phyloP scores from a whole-genome alignment of 92 coral and sea anemone genomes.

The Desmophyllum pertusum region DNA sequence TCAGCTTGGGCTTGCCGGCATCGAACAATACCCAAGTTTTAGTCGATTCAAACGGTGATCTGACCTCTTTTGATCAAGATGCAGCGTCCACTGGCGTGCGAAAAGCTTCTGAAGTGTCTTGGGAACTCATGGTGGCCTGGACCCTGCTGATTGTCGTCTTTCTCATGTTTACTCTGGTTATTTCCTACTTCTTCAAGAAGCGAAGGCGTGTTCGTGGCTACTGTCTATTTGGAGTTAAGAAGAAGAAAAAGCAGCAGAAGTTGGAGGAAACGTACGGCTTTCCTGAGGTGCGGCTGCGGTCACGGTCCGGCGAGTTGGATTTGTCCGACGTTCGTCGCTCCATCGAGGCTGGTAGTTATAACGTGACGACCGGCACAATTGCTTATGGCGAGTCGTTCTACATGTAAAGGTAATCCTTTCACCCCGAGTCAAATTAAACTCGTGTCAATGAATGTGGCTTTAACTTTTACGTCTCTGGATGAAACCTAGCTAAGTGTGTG shows the following conservation, averaged over 20 bases:
- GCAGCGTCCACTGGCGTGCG: background rate
- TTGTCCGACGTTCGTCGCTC: conserved; percentile 21
- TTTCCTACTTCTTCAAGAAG: conserved; percentile 1
- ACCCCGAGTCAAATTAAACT: too few species aligned
- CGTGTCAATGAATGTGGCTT: too few species aligned
- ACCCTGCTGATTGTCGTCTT: background rate
- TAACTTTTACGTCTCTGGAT: too few species aligned
- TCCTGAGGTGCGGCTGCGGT: conserved; percentile 22
- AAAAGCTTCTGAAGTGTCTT: background rate
- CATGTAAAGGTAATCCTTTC: too few species aligned
- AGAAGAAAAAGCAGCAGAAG: background rate
- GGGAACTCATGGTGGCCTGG: conserved; percentile 18
- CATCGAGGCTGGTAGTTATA: conserved; percentile 33
- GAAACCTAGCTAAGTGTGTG: too few species aligned
- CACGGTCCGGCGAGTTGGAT: conserved; percentile 26
- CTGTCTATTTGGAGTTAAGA: background rate
- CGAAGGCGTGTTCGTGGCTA: background rate
- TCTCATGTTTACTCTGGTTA: background rate
- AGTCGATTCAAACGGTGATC: background rate
- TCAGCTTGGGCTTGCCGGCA: background rate
- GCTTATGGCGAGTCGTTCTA: conserved; percentile 5
- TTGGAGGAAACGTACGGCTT: conserved; percentile 22
- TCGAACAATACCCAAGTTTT: background rate
- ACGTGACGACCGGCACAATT: conserved; percentile 27
- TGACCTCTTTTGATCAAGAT: background rate